These are phyloP conservation scores for Sebastes matsubarae DNA, from an alignment of 2,797 vertebrate genomes.

Conservation along the genomic window DNA sequence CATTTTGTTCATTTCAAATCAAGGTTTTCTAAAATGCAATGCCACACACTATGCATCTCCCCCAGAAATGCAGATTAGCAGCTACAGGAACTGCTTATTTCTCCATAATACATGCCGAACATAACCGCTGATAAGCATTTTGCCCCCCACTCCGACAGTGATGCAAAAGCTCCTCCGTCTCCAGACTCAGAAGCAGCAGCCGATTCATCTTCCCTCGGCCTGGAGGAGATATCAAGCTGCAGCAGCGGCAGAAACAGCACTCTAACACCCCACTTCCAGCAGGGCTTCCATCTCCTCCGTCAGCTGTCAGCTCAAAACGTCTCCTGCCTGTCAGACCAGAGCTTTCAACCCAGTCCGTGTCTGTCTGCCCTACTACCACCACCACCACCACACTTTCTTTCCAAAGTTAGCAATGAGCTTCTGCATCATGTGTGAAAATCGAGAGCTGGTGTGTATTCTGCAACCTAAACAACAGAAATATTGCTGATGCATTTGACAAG, in stretches of 20 bases:
- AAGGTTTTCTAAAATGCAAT: slow-evolving; percentile 4
- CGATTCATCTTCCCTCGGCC: slow-evolving; percentile 58
- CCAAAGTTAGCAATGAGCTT: slow-evolving; percentile 31
- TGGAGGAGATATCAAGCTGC: slow-evolving; percentile 63
- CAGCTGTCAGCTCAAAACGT: slow-evolving; percentile 71
- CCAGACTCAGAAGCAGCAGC: slow-evolving; percentile 41
- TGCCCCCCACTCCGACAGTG: slow-evolving; percentile 10
- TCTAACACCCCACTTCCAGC: slow-evolving; percentile 47
- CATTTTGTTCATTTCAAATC: slow-evolving; percentile 4
- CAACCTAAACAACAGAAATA: slow-evolving; percentile 42
- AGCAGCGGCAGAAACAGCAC: slow-evolving; percentile 41
- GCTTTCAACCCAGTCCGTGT: slow-evolving; percentile 37
- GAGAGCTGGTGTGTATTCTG: slow-evolving; percentile 24
- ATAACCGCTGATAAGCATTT: slow-evolving; percentile 48
- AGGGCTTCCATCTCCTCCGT: slow-evolving; percentile 70
- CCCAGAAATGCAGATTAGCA: slow-evolving; percentile 10
- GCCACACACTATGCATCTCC: neutral
- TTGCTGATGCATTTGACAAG: slow-evolving; percentile 41
- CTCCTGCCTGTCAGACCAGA: slow-evolving; percentile 53
- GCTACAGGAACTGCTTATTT: slow-evolving; percentile 45
- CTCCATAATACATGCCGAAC: slow-evolving; percentile 37
- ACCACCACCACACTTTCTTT: slow-evolving; percentile 12
- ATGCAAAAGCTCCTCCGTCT: slow-evolving; percentile 41
- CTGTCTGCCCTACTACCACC: slow-evolving; percentile 18
- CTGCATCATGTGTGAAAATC: slow-evolving; percentile 16